phyloP scores from a whole-genome alignment of 1,140 invertebrate species.

The Diorhabda carinulata region DNA sequence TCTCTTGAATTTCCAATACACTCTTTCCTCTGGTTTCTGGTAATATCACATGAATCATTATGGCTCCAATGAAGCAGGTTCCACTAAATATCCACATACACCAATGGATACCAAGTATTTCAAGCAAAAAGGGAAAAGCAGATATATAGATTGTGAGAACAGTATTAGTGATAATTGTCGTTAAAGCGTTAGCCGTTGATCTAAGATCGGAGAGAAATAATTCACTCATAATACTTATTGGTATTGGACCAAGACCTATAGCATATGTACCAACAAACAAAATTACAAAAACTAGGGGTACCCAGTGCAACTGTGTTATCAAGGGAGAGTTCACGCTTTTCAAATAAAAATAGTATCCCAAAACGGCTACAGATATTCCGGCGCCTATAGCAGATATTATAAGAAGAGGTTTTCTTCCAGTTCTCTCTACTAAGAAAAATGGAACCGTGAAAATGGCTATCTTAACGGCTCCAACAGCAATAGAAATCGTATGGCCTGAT shows the following conservation, averaged over 20 bases:
- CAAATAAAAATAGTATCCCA: conserved; percentile 11
- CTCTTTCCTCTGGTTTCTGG: conserved; percentile 81
- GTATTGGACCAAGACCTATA: conserved; percentile 71
- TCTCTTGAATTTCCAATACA: conserved; percentile 52
- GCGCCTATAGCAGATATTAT: neutral
- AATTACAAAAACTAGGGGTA: conserved; percentile 36
- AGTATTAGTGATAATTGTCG: conserved; percentile 74
- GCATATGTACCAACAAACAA: conserved; percentile 37
- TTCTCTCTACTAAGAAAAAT: neutral
- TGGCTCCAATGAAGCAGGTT: conserved; percentile 44
- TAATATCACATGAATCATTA: conserved; percentile 61
- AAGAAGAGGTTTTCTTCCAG: conserved; percentile 7
- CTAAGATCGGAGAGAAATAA: conserved; percentile 74
- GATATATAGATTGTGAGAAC: conserved; percentile 72
- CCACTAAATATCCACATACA: conserved; percentile 77
- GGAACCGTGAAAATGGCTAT: neutral
- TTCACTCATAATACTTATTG: conserved; percentile 80
- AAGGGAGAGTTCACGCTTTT: neutral
- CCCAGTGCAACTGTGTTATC: conserved; percentile 28
- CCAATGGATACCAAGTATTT: conserved; percentile 60
- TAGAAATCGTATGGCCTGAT: neutral
- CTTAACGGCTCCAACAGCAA: neutral
- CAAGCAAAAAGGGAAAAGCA: conserved; percentile 60
- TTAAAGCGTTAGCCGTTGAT: conserved; percentile 62
- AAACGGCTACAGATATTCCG: neutral